Evolutionary conservation across 2,113 vertebrate genomes (phyloP).

Genomic region (Micronycteris hirsuta): DNA sequence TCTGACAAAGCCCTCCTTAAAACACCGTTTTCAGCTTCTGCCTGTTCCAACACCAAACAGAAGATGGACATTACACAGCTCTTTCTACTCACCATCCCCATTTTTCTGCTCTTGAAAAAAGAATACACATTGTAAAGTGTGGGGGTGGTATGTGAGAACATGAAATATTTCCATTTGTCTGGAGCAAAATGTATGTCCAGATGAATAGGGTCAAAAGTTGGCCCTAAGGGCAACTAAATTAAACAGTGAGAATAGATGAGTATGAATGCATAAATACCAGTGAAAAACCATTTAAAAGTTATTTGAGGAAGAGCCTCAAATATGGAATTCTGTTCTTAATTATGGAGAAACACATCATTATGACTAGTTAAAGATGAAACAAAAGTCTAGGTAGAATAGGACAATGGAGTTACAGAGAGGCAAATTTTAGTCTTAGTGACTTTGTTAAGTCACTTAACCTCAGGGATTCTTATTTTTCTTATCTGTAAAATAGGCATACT

Average conservation of each 20-base stretch:
- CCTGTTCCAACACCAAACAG: not conserved
- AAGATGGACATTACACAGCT: not conserved
- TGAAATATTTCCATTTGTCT: not conserved
- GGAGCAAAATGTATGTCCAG: not conserved
- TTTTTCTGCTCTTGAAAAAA: not conserved
- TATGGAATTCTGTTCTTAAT: not conserved
- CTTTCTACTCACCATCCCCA: not conserved
- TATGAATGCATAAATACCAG: not conserved
- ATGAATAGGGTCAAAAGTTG: not conserved
- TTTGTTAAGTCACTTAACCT: not conserved
- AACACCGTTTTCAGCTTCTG: constrained; percentile 23
- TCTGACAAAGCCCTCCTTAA: not conserved
- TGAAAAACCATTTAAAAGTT: not conserved
- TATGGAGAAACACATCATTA: not conserved
- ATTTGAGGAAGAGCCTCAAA: not conserved
- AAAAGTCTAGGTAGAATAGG: not conserved
- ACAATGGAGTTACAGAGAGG: not conserved
- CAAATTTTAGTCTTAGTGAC: not conserved
- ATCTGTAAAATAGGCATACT: constrained; percentile 1
- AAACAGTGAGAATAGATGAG: constrained; percentile 22
- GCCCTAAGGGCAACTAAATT: not conserved
- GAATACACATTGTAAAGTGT: not conserved
- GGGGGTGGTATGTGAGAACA: not conserved
- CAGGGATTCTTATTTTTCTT: not conserved
- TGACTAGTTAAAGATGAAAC: not conserved